Evolutionary conservation across 2,888 invertebrate genomes (phyloP), one percentile per base, ranked within the genome.

Genomic region (Apotomis capreana): DNA sequence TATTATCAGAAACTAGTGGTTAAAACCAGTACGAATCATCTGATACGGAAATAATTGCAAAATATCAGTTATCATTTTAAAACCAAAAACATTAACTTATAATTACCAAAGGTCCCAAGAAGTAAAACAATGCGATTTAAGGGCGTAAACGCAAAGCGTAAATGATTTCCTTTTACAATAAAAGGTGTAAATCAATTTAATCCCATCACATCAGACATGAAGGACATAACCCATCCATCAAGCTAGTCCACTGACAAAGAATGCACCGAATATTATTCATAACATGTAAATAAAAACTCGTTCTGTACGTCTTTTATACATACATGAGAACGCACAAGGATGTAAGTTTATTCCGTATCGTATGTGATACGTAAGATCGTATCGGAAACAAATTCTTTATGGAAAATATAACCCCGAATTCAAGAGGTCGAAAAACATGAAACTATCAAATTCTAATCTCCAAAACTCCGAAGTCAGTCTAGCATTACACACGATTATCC

Each of bases 401-500:
- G 49, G 9, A 40, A 44, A 44, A 55, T 87, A 87, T 87, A 89
- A 84, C 87, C 85, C 82, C 78, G 78, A 81, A 76, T 81, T 57
- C 55, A 26, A 65, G 46, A 44, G 26, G 55, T 64, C 15, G 40
- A 54, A 40, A 15, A 57, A 26, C 46, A 65, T 49, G 49, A 49
- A 49, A 15, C 40, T 55, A 55, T 54, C 40, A 54, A 60, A 60
- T 37, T 37, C 49, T 62, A 62, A 69, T 49, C 55, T 55, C 37
- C 61, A 49, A 69, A 68, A 5, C 26, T 15, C 54, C 83, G 81
- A 84, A 86, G 81, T 83, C 87, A 83, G 84, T 86, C 87, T 90
- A 90, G 89, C 89, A 89, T 90, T 89, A 90, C 89, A 89, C 83
- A 85, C 88, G 89, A 91, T 91, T 91, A 91, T 90, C 85, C 85